Conservation (phyloP, 2,888 invertebrate species). For the Pyralis farinalis region DNA sequence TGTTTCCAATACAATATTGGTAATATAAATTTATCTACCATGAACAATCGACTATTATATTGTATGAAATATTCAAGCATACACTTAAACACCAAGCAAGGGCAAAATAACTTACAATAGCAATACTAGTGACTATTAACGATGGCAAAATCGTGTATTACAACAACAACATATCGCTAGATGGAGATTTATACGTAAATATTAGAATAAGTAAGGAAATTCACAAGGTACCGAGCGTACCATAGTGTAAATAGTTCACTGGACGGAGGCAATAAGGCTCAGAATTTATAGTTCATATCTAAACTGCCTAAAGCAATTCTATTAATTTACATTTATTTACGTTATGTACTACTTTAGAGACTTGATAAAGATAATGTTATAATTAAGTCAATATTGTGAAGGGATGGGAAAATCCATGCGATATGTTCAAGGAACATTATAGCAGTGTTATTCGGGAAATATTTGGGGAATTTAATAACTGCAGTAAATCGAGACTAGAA, state of each 20-base stretch:
- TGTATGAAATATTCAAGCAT: too few relatives aligned
- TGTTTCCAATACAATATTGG: too few relatives aligned
- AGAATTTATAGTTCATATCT: constrained; percentile 20
- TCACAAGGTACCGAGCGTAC: constrained; percentile 9
- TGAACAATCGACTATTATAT: too few relatives aligned
- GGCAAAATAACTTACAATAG: constrained; percentile 35
- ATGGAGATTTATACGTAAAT: neutral
- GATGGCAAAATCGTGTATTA: constrained; percentile 56
- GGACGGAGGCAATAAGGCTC: constrained; percentile 69
- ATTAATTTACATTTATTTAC: constrained; percentile 5
- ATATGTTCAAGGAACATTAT: constrained; percentile 22
- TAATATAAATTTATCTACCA: too few relatives aligned
- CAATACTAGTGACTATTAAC: constrained; percentile 64
- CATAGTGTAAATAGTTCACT: constrained; percentile 19
- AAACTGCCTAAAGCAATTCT: constrained; percentile 13
- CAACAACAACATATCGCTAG: neutral
- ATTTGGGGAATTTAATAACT: constrained; percentile 38
- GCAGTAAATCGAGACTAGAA: constrained; percentile 74
- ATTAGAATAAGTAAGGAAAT: constrained; percentile 4
- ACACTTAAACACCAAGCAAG: constrained; percentile 1
- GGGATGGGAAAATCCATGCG: too few relatives aligned
- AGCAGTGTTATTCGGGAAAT: constrained; percentile 25
- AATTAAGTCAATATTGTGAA: constrained; percentile 10
- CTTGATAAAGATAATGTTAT: constrained; percentile 1
- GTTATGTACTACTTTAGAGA: constrained; percentile 6